Evolutionary conservation across 2,888 invertebrate species (phyloP).

Genomic region (Netelia melanura): DNA sequence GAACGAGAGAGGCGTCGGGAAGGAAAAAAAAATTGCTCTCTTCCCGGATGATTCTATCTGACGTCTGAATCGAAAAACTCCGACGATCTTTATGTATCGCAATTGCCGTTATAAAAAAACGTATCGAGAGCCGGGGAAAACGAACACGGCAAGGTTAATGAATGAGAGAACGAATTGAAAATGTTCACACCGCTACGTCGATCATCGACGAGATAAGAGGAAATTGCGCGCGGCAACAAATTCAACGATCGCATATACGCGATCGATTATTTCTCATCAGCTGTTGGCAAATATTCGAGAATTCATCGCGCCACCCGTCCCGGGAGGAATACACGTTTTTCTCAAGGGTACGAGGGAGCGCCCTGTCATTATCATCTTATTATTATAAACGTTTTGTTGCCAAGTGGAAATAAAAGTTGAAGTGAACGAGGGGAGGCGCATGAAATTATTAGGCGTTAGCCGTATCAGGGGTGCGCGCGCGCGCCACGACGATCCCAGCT

Average conservation of each 20-base stretch:
- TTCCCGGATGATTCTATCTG: slow-evolving; percentile 40
- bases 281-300: slow-evolving; percentile 59
- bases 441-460: slow-evolving; percentile 68
- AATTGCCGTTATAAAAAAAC: slow-evolving; percentile 10
- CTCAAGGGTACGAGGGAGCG: slow-evolving; percentile 55
- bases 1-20: slow-evolving; percentile 12
- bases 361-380: slow-evolving; percentile 77
- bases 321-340: slow-evolving; percentile 4
- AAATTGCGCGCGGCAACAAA: slow-evolving; percentile 22
- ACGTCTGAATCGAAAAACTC: slow-evolving; percentile 32
- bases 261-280: slow-evolving; percentile 55
- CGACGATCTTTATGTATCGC: background rate
- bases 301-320: background rate
- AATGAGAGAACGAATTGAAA: slow-evolving; percentile 14
- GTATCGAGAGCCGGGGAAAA: slow-evolving; percentile 8
- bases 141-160: background rate
- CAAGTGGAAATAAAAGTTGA: slow-evolving; percentile 77
- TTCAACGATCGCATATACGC: slow-evolving; percentile 29
- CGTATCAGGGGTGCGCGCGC: slow-evolving; percentile 48
- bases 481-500: background rate
- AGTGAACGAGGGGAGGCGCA: slow-evolving; percentile 53
- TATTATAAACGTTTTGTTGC: slow-evolving; percentile 78
- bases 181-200: slow-evolving; percentile 39
- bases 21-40: slow-evolving; percentile 23
- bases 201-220: slow-evolving; percentile 21